These are phyloP conservation scores for Agraylea sexmaculata DNA, from an alignment of 1,140 invertebrate genomes.

Conservation along the genomic window DNA sequence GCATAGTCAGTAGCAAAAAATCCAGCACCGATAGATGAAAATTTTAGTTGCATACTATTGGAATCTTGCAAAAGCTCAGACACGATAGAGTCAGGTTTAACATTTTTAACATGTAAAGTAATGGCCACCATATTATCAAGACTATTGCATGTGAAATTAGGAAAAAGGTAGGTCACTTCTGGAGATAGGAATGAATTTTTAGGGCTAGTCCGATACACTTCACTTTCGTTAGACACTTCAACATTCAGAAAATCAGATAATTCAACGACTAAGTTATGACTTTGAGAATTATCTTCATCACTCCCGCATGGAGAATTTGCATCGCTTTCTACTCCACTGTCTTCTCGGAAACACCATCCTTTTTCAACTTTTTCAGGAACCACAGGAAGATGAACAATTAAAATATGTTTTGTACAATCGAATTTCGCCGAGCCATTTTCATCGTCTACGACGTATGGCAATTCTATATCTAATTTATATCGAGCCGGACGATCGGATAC, in stretches of 20 bases:
- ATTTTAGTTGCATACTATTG: constrained; percentile 50
- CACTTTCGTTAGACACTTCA: constrained; percentile 18
- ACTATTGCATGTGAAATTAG: constrained; percentile 57
- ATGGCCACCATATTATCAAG: constrained; percentile 60
- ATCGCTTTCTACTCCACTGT: constrained; percentile 66
- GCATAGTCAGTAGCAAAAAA: constrained; percentile 70
- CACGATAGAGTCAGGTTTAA: constrained; percentile 54
- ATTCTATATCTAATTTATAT: constrained; percentile 65
- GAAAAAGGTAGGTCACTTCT: constrained; percentile 49
- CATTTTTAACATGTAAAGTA: constrained; percentile 69
- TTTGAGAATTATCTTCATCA: constrained; percentile 30
- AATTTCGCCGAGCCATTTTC: constrained; percentile 73
- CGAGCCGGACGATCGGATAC: constrained; percentile 65
- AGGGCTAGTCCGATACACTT: constrained; percentile 19
- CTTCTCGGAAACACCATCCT: constrained; percentile 38
- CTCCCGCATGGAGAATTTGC: constrained; percentile 36
- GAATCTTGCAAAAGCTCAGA: constrained; percentile 38
- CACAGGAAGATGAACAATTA: constrained; percentile 68
- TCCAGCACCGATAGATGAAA: constrained; percentile 62
- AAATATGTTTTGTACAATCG: constrained; percentile 58
- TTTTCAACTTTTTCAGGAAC: constrained; percentile 20
- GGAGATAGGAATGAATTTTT: constrained; percentile 33
- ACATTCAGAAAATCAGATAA: constrained; percentile 10
- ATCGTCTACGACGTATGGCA: constrained; percentile 71
- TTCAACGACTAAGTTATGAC: constrained; percentile 12